Evolutionary conservation across 2,888 invertebrate genomes (phyloP), one percentile per base, ranked within the genome.

Genomic region (Mesorhabditis belari): DNA sequence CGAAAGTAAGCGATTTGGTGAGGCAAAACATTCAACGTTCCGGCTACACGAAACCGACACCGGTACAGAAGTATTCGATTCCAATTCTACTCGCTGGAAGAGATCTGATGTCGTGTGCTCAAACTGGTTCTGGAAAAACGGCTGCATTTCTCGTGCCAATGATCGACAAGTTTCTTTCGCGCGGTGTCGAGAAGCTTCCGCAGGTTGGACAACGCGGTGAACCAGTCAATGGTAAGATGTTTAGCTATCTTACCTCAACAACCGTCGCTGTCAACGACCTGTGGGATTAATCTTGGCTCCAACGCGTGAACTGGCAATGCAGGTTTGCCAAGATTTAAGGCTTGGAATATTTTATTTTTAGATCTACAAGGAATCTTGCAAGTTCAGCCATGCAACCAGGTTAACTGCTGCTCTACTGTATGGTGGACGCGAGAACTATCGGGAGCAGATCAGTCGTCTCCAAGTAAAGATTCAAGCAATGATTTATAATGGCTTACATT

Each of bases 71-170:
- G 85, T 90, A 96, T 84, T 95, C 98, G 73, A 95, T 99, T 82
- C 98, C 98, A 74, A 92, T 95, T 75, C 91, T 98, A 76, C 87
- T 91, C 82, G 87, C 57, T 3, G 64, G 66, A 55, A 67, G 67
- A 17, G 73, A 99, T 86, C 87, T 95, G 81, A 99, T 99, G 98
- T 96, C 85, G 3, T 86, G 86, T 80, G 86, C 86, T 17, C 85
- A 86, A 75, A 86, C 86, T 52, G 93, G 94, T 73, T 92, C 92
- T 75, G 94, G 94, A 80, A 95, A 95, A 86, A 95, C 94, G 72
- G 98, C 98, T 76, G 98, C 98, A 76, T 96, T 96, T 85, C 87
- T 96, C 81, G 89, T 96, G 83, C 96, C 96, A 76, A 94, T 98
- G 80, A 87, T 98, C 81, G 94, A 96, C 85, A 92, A 92, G 85